A percentile compares a stretch with the other conserved stretches of the same genome.
These are phyloP conservation scores for Acipenser ruthenus DNA, from an alignment of 2,797 vertebrate species.

Conservation along the genomic window DNA sequence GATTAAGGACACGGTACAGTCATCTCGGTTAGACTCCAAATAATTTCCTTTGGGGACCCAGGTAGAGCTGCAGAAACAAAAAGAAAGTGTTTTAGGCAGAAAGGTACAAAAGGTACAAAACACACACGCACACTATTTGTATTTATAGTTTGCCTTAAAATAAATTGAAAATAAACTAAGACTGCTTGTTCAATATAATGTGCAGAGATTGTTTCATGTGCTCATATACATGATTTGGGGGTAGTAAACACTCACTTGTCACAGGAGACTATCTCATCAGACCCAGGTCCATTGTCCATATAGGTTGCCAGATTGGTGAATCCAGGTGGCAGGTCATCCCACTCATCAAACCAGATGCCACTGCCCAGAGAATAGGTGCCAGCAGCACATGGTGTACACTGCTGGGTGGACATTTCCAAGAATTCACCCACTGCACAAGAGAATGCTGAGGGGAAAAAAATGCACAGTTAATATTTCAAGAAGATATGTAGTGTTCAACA, in stretches of 20 bases:
- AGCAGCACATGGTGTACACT: slow-evolving; percentile 82
- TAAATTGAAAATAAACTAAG: too few relatives aligned
- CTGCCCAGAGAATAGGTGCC: slow-evolving; percentile 94
- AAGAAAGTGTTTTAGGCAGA: neutral
- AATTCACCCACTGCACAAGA: slow-evolving; percentile 88
- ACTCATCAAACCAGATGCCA: slow-evolving; percentile 90
- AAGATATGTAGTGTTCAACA: too few relatives aligned
- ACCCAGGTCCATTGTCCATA: slow-evolving; percentile 60
- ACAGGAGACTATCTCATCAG: slow-evolving; percentile 61
- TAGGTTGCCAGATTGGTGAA: slow-evolving; percentile 84
- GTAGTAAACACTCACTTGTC: slow-evolving; percentile 65
- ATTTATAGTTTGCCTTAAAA: too few relatives aligned
- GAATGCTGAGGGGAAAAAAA: slow-evolving; percentile 63
- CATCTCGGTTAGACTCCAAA: slow-evolving; percentile 90
- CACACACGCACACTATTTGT: neutral
- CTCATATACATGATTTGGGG: too few relatives aligned
- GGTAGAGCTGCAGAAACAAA: slow-evolving; percentile 64
- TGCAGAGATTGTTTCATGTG: too few relatives aligned
- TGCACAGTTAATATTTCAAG: too few relatives aligned
- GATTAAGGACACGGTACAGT: slow-evolving; percentile 89
- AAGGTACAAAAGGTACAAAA: neutral
- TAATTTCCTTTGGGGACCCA: slow-evolving; percentile 88
- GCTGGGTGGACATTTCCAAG: slow-evolving; percentile 90
- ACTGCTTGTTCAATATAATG: too few relatives aligned
- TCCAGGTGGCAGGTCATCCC: slow-evolving; percentile 83